Conservation (phyloP, 2,113 vertebrate species). For the Vireo altiloquus region DNA sequence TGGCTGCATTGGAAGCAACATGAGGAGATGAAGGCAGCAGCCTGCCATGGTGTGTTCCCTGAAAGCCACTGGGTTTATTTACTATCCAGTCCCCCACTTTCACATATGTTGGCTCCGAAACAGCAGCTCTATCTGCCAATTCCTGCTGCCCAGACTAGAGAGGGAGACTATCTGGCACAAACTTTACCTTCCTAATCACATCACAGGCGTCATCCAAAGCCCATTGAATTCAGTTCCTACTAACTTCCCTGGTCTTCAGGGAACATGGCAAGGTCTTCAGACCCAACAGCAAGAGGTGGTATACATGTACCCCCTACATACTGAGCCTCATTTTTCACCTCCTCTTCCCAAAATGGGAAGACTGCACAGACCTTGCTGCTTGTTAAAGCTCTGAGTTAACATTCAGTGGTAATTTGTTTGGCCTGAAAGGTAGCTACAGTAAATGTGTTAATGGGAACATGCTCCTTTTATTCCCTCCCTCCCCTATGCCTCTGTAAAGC, state of each 20-base stretch:
- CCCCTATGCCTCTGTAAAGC: neutral
- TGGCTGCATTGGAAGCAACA: neutral
- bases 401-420: neutral
- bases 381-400: neutral
- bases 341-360: neutral
- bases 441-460: neutral
- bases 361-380: neutral
- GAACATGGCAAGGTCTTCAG: neutral
- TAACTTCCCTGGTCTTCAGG: neutral
- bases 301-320: neutral
- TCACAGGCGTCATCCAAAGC: neutral
- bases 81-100: neutral
- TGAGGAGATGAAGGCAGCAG: neutral
- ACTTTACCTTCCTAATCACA: neutral
- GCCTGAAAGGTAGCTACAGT: neutral
- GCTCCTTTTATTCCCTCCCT: neutral
- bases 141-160: neutral
- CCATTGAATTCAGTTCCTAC: neutral
- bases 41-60: accelerated
- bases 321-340: neutral
- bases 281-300: neutral
- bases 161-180: neutral
- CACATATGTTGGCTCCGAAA: neutral
- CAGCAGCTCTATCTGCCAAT: neutral
- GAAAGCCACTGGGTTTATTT: neutral